Conservation (phyloP, 1,140 invertebrate species). For the Anoplolepis gracilipes region DNA sequence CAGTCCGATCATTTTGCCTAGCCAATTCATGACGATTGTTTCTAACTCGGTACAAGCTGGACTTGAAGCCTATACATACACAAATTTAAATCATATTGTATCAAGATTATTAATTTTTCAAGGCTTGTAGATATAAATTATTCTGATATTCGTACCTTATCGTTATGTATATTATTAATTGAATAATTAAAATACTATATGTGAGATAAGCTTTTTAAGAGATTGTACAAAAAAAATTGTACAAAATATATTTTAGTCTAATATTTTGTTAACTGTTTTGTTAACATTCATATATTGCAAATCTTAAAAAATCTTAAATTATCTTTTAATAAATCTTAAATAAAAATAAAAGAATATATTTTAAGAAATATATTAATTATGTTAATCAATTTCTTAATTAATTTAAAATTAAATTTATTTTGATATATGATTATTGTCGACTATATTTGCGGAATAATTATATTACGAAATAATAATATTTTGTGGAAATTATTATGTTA, state of each 20-base stretch:
- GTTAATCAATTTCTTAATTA: neutral
- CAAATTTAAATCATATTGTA: neutral
- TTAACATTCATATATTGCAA: neutral
- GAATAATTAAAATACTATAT: constrained; percentile 7
- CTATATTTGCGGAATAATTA: neutral
- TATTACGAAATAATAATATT: no score
- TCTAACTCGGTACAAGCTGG: constrained; percentile 99
- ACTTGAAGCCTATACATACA: constrained; percentile 91
- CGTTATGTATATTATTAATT: neutral
- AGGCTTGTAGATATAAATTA: neutral
- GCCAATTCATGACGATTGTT: constrained; percentile 98
- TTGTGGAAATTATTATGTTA: neutral
- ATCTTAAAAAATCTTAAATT: neutral
- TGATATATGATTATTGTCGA: neutral
- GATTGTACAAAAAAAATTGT: neutral
- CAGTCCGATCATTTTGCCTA: constrained; percentile 97
- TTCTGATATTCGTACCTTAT: neutral
- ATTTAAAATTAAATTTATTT: neutral
- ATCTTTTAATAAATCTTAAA: neutral
- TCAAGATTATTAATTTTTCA: neutral
- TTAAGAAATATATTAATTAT: no score
- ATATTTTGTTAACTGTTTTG: neutral
- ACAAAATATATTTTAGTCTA: neutral
- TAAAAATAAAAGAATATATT: neutral
- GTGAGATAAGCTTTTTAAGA: neutral